Percentiles rank a stretch among this genome's conserved stretches.
Conservation (phyloP, 2,113 vertebrate species). For the Cochlearius cochlearius region DNA sequence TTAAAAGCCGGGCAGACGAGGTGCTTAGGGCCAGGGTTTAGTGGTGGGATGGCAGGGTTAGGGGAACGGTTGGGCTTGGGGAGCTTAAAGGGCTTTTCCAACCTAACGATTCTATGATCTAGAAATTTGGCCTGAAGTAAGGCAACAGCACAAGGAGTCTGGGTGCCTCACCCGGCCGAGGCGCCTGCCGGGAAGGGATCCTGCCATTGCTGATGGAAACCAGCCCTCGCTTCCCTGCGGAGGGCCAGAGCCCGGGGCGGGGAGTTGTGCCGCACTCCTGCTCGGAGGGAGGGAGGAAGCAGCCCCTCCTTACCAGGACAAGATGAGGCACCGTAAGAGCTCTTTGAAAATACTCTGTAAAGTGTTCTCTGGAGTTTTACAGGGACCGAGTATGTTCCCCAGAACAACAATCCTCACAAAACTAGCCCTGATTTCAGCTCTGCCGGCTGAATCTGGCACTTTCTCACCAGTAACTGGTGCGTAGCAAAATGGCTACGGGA, state of each 20-base stretch:
- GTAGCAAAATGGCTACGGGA: neutral
- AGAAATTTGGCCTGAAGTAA: neutral
- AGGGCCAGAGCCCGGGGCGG: neutral
- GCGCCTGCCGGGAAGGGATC: neutral
- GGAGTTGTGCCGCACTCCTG: neutral
- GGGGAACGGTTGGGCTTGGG: no score
- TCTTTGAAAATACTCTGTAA: neutral
- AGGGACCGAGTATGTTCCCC: neutral
- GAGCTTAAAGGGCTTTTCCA: no score
- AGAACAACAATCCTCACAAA: neutral
- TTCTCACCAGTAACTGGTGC: neutral
- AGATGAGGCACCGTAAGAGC: neutral
- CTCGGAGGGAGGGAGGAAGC: neutral
- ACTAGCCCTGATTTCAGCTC: neutral
- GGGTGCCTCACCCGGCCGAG: neutral
- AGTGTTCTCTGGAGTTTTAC: neutral
- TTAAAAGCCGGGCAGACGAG: no score
- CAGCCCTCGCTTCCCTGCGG: accelerated
- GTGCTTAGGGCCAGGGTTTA: no score
- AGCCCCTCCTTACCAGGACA: neutral
- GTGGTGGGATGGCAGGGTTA: no score
- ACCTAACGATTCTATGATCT: no score
- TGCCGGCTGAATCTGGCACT: neutral
- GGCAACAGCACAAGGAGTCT: neutral
- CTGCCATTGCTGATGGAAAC: accelerated